phyloP scores from a whole-genome alignment of 1,140 invertebrate species.

The Ceratosolen fusciceps region DNA sequence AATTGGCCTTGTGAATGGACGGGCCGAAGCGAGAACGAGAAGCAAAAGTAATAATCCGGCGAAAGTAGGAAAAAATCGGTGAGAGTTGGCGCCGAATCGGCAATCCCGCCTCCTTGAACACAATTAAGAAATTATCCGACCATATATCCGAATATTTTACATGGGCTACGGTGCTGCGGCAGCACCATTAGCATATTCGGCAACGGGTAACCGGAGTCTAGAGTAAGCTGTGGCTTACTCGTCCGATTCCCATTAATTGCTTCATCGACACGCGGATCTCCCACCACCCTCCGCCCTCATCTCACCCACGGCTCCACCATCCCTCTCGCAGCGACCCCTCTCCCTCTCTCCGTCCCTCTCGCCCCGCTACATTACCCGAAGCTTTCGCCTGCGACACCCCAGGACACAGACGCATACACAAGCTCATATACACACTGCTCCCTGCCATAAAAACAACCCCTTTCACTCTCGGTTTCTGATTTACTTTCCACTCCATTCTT shows the following conservation, averaged over 20 bases:
- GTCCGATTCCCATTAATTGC: not conserved
- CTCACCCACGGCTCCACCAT: not conserved
- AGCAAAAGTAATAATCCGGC: not conserved
- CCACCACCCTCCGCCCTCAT: not conserved
- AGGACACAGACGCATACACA: too few species aligned
- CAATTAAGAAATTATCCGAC: conserved; percentile 72
- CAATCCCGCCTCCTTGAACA: conserved; percentile 45
- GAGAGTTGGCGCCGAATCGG: conserved; percentile 47
- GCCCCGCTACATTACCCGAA: not conserved
- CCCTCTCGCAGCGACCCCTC: not conserved
- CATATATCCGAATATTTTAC: conserved; percentile 70
- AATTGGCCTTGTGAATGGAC: not conserved
- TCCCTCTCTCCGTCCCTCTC: conserved; percentile 1
- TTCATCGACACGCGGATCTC: conserved; percentile 8
- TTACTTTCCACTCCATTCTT: conserved; percentile 2
- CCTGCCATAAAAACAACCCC: conserved; percentile 22
- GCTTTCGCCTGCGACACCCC: not conserved
- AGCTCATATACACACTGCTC: too few species aligned
- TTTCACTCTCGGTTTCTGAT: conserved; percentile 6
- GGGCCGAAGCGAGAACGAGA: not conserved
- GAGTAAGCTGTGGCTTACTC: not conserved
- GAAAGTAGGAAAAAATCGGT: conserved; percentile 34
- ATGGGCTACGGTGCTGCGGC: conserved; percentile 53
- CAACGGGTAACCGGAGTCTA: not conserved
- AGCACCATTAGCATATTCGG: conserved; percentile 64